Conservation (phyloP, 2,888 invertebrate species). For the Rhogogaster chlorosoma region DNA sequence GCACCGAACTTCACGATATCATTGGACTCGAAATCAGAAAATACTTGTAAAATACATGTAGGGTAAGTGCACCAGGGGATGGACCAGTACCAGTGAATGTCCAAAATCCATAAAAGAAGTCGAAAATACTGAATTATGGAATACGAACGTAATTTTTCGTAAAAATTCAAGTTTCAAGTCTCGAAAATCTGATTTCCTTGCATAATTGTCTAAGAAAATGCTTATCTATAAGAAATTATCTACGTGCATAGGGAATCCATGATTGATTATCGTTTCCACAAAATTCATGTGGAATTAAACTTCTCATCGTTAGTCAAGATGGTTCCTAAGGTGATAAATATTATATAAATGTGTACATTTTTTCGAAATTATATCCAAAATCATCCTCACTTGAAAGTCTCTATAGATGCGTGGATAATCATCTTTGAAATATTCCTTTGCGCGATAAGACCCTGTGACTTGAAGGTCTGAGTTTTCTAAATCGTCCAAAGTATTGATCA, state of each 20-base stretch:
- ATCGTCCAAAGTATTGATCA: background rate
- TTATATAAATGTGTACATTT: background rate
- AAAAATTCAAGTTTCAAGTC: no score
- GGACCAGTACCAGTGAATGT: no score
- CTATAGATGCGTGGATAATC: slow-evolving; percentile 34
- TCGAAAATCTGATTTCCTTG: no score
- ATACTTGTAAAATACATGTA: background rate
- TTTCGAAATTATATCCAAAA: background rate
- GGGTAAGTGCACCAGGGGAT: background rate
- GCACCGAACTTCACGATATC: background rate
- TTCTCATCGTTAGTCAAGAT: background rate
- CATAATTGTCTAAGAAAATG: no score
- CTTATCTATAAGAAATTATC: no score
- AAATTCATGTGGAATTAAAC: background rate
- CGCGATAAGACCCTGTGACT: background rate
- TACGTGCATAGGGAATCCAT: background rate
- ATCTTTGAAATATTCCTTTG: background rate
- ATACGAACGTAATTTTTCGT: no score
- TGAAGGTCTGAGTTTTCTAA: background rate
- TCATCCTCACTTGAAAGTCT: slow-evolving; percentile 13
- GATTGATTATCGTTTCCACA: background rate
- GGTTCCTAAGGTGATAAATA: background rate
- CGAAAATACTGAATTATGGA: no score
- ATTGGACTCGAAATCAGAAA: background rate
- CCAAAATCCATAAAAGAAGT: no score